Conservation (phyloP, 2,113 vertebrate genomes). For the Alethe castanea region DNA sequence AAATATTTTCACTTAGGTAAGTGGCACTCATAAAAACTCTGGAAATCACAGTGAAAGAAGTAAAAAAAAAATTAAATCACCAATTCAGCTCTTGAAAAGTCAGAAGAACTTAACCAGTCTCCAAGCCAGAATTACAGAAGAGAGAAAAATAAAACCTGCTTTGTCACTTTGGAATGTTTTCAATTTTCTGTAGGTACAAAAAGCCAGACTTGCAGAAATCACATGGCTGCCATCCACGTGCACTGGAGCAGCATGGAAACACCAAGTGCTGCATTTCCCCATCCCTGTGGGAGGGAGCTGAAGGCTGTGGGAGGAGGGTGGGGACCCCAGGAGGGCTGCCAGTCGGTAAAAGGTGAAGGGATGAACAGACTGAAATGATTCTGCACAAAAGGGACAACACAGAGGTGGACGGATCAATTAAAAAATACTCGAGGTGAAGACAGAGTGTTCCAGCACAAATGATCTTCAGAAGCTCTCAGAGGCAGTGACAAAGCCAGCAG, state of each 20-base stretch:
- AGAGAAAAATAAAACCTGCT: neutral
- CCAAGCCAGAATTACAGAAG: neutral
- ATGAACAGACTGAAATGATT: neutral
- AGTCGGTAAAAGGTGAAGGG: neutral
- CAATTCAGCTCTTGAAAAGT: neutral
- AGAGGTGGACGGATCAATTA: neutral
- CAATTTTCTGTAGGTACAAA: neutral
- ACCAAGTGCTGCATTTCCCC: neutral
- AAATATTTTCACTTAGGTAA: neutral
- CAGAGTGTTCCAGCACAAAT: neutral
- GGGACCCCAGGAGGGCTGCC: neutral
- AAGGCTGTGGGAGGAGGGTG: slow-evolving; percentile 30
- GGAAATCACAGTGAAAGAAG: neutral
- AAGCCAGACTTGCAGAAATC: neutral
- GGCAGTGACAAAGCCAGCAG: neutral
- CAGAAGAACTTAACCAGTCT: neutral
- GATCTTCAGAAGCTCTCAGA: fast-evolving
- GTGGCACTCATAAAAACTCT: neutral
- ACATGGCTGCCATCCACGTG: fast-evolving
- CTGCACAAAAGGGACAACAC: neutral
- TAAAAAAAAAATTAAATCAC: neutral
- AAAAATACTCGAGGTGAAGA: fast-evolving
- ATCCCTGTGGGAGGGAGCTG: neutral
- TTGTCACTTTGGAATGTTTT: neutral
- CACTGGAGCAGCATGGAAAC: fast-evolving